A percentile compares a stretch with the other conserved stretches of the same genome.
Conservation (phyloP, 1,140 invertebrate genomes). For the Hormaphis cornu region DNA sequence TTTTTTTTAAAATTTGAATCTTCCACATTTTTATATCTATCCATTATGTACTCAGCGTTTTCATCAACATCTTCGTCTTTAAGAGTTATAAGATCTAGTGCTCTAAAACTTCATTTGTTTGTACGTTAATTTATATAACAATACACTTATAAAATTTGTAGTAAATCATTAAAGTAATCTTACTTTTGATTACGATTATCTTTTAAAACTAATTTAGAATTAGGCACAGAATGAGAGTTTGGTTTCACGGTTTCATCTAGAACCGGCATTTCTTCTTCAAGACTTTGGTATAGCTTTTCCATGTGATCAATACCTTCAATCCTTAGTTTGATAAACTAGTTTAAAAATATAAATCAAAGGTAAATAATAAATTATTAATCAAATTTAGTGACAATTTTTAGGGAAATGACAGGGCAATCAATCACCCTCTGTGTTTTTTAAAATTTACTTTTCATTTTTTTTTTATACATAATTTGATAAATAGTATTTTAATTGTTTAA, state of each 20-base stretch:
- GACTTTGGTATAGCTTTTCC: neutral
- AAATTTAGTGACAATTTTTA: too few relatives aligned
- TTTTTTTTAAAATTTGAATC: conserved; percentile 40
- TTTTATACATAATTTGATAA: too few relatives aligned
- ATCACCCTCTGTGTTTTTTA: too few relatives aligned
- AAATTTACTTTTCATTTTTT: too few relatives aligned
- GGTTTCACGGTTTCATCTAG: neutral
- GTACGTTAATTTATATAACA: neutral
- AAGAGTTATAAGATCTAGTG: conserved; percentile 1
- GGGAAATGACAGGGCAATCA: too few relatives aligned
- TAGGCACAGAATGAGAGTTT: neutral
- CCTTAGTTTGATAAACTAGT: conserved; percentile 24
- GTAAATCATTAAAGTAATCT: neutral
- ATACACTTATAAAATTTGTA: neutral
- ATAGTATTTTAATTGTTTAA: too few relatives aligned
- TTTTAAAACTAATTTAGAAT: neutral
- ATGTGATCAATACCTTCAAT: conserved; percentile 8
- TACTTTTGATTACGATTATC: conserved; percentile 12
- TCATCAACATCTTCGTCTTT: conserved; percentile 30
- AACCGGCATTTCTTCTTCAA: conserved; percentile 19
- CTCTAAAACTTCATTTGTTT: neutral
- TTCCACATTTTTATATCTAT: conserved; percentile 38
- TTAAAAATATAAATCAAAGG: neutral
- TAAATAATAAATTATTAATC: too few relatives aligned
- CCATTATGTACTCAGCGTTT: conserved; percentile 28